Conservation (phyloP, 2,888 invertebrate genomes). For the Leptinotarsa peninsularis region DNA sequence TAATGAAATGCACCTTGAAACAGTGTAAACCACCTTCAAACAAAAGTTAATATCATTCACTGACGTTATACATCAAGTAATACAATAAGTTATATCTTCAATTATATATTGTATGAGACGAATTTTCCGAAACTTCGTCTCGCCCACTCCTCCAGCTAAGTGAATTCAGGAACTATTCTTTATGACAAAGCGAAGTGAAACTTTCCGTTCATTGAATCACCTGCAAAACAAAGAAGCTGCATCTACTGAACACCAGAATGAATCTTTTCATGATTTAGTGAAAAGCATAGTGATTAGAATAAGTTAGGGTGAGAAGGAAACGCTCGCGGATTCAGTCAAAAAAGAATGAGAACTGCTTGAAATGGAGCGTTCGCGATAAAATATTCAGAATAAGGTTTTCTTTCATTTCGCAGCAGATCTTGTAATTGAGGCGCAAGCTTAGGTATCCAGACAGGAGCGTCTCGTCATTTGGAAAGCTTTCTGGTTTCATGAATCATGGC, state of each 20-base stretch:
- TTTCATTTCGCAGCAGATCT: constrained; percentile 58
- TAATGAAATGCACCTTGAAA: no score
- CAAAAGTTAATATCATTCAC: no score
- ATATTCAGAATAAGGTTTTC: constrained; percentile 60
- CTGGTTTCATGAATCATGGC: no score
- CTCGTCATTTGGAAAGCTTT: no score
- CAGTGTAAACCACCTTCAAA: no score
- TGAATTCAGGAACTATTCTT: constrained; percentile 2
- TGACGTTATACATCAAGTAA: no score
- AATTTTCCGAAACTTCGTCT: neutral
- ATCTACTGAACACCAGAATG: constrained; percentile 19
- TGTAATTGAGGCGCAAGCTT: constrained; percentile 50
- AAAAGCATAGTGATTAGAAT: constrained; percentile 43
- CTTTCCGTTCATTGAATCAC: constrained; percentile 4
- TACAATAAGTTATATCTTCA: no score
- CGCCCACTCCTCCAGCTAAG: neutral
- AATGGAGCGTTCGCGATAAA: constrained; percentile 60
- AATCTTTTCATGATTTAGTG: constrained; percentile 35
- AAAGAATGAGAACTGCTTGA: constrained; percentile 59
- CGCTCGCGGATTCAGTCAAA: constrained; percentile 47
- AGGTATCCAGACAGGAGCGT: no score
- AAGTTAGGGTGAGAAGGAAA: constrained; percentile 40
- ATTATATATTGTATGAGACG: neutral
- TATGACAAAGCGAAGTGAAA: constrained; percentile 4
- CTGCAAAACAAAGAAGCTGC: constrained; percentile 17